phyloP scores from a whole-genome alignment of 2,113 vertebrate species.

The Sinocyclocheilus anshuiensis region DNA sequence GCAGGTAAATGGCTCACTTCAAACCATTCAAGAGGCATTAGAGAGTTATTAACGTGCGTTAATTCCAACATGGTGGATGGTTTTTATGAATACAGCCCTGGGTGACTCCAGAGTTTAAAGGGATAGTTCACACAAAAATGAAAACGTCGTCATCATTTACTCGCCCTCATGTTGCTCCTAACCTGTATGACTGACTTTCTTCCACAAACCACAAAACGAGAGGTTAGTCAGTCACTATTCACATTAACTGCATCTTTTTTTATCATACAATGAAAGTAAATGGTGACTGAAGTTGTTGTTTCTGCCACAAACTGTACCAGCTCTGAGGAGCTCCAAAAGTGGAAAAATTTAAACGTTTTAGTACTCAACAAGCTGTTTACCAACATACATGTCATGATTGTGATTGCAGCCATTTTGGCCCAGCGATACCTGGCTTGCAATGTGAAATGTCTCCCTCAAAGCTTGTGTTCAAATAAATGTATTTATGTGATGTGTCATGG shows the following conservation, averaged over 20 bases:
- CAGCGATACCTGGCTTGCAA: constrained; percentile 3
- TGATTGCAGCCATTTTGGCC: background rate
- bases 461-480: background rate
- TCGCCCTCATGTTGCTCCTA: background rate
- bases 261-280: background rate
- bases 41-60: constrained; percentile 42
- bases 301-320: background rate
- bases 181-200: background rate
- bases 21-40: constrained; percentile 37
- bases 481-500: constrained; percentile 8
- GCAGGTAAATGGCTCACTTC: constrained; percentile 21
- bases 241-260: background rate
- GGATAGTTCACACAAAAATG: background rate
- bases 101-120: background rate
- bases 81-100: constrained; percentile 42
- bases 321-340: background rate
- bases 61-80: constrained; percentile 45
- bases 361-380: constrained; percentile 11
- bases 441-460: constrained; percentile 22
- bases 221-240: background rate
- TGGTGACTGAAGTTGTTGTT: background rate
- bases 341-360: background rate
- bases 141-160: background rate
- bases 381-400: background rate
- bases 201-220: background rate